These are phyloP conservation scores for Hormaphis cornu DNA, from an alignment of 1,140 invertebrate genomes.

Conservation along the genomic window DNA sequence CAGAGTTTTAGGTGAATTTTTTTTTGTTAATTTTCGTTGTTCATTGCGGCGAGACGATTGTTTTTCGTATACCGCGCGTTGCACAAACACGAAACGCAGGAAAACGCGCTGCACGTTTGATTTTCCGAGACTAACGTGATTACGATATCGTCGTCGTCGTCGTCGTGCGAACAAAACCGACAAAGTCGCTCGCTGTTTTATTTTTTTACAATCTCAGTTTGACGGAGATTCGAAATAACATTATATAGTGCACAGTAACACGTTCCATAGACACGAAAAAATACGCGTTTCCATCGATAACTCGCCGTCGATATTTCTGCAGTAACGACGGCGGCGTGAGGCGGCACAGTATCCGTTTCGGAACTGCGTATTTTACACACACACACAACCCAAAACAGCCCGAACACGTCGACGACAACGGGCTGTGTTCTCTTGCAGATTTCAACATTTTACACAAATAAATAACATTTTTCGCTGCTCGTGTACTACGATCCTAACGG, in stretches of 20 bases:
- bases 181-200: too few relatives aligned
- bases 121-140: constrained; percentile 4
- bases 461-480: too few relatives aligned
- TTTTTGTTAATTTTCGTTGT: too few relatives aligned
- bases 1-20: too few relatives aligned
- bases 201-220: constrained; percentile 2
- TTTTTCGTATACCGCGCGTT: too few relatives aligned
- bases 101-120: constrained; percentile 11
- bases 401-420: too few relatives aligned
- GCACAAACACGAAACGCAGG: neutral
- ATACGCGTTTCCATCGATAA: neutral
- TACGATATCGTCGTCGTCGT: neutral
- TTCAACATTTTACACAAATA: neutral
- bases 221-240: neutral
- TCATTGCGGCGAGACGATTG: too few relatives aligned
- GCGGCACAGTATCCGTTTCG: too few relatives aligned
- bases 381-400: neutral
- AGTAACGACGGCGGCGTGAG: too few relatives aligned
- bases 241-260: neutral
- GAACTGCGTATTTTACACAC: constrained; percentile 15
- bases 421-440: neutral
- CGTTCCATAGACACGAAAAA: neutral
- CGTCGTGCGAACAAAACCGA: neutral
- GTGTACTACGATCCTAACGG: too few relatives aligned
- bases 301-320: neutral